A percentile compares a stretch with the other conserved stretches of the same genome.
Evolutionary conservation across 2,888 invertebrate genomes (phyloP).

Genomic region (Anarsia innoxiella): DNA sequence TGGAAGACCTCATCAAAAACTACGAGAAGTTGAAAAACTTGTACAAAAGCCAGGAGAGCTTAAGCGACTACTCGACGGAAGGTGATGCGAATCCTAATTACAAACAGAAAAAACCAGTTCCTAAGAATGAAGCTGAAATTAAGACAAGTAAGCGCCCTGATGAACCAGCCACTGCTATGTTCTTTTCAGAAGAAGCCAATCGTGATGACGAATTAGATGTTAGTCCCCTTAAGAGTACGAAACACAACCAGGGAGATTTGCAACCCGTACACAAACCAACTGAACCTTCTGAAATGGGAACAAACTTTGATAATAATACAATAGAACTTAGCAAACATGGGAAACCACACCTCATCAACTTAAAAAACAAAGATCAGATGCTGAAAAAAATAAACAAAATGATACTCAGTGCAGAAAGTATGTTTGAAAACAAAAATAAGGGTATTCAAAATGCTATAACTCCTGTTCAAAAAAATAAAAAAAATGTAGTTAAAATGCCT

Average conservation of each 20-base stretch:
- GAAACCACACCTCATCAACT: neutral
- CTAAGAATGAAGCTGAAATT: slow-evolving; percentile 1
- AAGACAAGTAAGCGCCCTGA: neutral
- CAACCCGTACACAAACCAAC: too few species aligned
- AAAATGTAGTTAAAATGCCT: too few species aligned
- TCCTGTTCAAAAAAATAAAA: too few species aligned
- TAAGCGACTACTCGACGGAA: slow-evolving; percentile 24
- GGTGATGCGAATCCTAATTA: slow-evolving; percentile 23
- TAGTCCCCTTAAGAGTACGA: too few species aligned
- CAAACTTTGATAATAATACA: too few species aligned
- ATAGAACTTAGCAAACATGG: neutral
- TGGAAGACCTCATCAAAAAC: slow-evolving; percentile 43
- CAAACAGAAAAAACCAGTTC: slow-evolving; percentile 10
- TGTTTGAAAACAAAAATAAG: too few species aligned
- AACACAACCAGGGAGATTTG: too few species aligned
- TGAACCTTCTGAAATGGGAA: too few species aligned
- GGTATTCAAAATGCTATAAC: too few species aligned
- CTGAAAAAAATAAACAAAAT: neutral
- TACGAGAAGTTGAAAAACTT: slow-evolving; percentile 41
- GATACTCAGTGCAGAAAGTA: too few species aligned
- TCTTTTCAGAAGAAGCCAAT: slow-evolving; percentile 4
- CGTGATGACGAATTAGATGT: too few species aligned
- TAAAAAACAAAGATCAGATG: neutral
- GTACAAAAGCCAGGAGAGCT: slow-evolving; percentile 29
- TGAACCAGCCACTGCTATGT: neutral